Evolutionary conservation across 2,113 vertebrate genomes (phyloP).

Genomic region (Vidua chalybeata): DNA sequence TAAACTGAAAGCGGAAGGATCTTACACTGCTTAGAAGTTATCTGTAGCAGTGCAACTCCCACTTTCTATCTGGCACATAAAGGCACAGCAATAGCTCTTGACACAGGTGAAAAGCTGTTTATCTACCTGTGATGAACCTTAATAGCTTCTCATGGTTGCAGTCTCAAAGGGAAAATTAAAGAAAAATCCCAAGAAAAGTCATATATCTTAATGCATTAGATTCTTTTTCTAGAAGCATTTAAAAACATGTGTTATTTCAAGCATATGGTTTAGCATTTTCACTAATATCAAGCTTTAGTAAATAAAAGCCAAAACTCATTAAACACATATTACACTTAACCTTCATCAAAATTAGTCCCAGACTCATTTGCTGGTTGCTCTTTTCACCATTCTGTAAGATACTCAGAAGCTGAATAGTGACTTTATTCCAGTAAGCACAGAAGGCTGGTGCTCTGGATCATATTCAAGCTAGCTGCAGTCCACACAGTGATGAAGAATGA

Average conservation of each 20-base stretch:
- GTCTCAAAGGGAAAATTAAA: not conserved
- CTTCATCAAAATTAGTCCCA: constrained; percentile 29
- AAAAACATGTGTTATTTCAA: constrained; percentile 6
- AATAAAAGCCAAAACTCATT: constrained; percentile 58
- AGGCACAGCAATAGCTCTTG: not conserved
- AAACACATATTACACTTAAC: constrained; percentile 36
- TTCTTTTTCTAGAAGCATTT: not conserved
- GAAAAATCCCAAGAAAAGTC: not conserved
- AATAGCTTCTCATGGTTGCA: not conserved
- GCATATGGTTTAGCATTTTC: constrained; percentile 43
- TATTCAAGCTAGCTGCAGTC: not conserved
- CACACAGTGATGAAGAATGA: not conserved
- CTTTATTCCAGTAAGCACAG: constrained; percentile 1
- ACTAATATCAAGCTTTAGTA: not conserved
- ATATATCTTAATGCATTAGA: not conserved
- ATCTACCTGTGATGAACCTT: not conserved
- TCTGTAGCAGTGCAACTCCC: not conserved
- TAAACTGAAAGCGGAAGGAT: not conserved
- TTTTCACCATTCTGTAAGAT: not conserved
- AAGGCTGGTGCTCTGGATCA: not conserved
- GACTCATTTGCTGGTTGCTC: constrained; percentile 38
- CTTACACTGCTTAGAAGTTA: not conserved
- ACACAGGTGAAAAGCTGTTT: not conserved
- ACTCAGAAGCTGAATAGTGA: not conserved
- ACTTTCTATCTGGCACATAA: not conserved